These are phyloP conservation scores for Dioctria rufipes DNA, from an alignment of 2,888 invertebrate species.

Conservation along the genomic window DNA sequence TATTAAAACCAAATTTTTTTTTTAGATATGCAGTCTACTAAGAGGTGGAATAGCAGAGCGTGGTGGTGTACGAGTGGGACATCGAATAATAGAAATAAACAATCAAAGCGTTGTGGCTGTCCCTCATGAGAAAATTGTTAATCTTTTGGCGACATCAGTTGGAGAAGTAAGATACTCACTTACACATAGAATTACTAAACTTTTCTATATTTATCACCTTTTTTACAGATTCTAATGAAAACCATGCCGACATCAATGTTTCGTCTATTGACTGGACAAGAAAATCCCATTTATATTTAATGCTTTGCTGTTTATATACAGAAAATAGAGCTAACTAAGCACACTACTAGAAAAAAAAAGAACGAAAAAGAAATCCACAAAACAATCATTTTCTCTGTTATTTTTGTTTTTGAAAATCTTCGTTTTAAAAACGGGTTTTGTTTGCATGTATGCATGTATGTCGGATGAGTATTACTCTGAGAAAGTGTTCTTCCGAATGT, in stretches of 20 bases:
- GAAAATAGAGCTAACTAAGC: constrained; percentile 9
- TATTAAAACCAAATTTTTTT: constrained; percentile 54
- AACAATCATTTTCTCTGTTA: constrained; percentile 51
- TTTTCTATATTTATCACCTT: constrained; percentile 51
- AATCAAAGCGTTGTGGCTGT: constrained; percentile 99
- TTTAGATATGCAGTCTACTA: constrained; percentile 95
- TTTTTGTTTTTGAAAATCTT: constrained; percentile 9
- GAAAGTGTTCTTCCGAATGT: constrained; percentile 42
- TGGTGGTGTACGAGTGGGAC: constrained; percentile 98
- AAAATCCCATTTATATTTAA: constrained; percentile 98
- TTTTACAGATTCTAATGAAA: constrained; percentile 97
- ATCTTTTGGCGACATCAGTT: constrained; percentile 97
- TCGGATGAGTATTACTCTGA: constrained; percentile 38
- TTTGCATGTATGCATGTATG: neutral
- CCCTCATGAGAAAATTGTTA: constrained; percentile 99
- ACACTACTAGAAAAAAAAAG: constrained; percentile 27
- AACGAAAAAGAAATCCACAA: constrained; percentile 6
- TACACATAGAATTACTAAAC: neutral
- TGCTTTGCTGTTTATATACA: constrained; percentile 27
- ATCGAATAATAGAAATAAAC: constrained; percentile 99
- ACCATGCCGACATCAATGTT: constrained; percentile 99
- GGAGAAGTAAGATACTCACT: constrained; percentile 85
- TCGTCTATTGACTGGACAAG: constrained; percentile 98
- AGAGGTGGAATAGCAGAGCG: constrained; percentile 99
- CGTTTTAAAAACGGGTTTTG: constrained; percentile 36